phyloP scores from a whole-genome alignment of 2,888 invertebrate species.

The Polia nebulosa region DNA sequence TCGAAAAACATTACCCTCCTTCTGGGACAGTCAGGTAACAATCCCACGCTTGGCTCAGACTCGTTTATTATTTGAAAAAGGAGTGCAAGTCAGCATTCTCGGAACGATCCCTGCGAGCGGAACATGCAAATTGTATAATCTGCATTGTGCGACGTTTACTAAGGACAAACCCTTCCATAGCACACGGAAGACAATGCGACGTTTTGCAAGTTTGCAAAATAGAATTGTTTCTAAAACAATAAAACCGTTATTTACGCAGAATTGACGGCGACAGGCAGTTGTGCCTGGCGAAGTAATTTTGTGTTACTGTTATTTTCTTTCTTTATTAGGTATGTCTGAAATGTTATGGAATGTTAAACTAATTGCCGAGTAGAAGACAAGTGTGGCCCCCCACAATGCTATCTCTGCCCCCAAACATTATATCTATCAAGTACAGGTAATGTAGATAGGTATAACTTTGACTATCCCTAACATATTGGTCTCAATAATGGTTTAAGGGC shows the following conservation, averaged over 20 bases:
- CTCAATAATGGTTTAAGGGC: no score
- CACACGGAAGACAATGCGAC: slow-evolving; percentile 45
- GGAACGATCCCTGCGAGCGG: not conserved
- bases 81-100: slow-evolving; percentile 43
- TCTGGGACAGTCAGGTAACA: no score
- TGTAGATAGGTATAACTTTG: no score
- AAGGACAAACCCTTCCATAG: slow-evolving; percentile 58
- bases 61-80: slow-evolving; percentile 12
- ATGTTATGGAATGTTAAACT: no score
- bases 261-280: slow-evolving; percentile 28
- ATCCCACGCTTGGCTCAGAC: not conserved
- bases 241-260: slow-evolving; percentile 58
- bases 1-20: no score
- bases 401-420: no score
- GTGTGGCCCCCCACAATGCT: no score
- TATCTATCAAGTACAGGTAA: no score
- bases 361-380: no score
- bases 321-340: not conserved
- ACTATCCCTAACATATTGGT: no score
- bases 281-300: slow-evolving; percentile 14
- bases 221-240: slow-evolving; percentile 51
- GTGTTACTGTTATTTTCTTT: not conserved
- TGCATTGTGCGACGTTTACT: slow-evolving; percentile 39
- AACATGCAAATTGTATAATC: slow-evolving; percentile 67
- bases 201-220: slow-evolving; percentile 56